Percentiles rank a stretch among this genome's conserved stretches.
Conservation (phyloP, 2,888 invertebrate species). For the Polymixis flavicincta region DNA sequence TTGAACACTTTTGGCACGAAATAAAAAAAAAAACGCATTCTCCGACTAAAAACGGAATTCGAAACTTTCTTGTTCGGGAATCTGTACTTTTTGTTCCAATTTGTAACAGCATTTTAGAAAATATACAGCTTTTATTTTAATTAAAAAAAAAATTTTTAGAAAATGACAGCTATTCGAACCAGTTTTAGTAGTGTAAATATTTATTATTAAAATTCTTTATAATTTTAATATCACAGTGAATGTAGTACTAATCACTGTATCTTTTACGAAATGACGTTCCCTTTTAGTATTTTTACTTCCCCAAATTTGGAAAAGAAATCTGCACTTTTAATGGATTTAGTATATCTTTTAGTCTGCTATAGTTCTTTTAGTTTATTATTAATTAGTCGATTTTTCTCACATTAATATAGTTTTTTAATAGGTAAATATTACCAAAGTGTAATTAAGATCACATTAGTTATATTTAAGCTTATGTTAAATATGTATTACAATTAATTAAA, state of each 20-base stretch:
- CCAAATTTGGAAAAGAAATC: slow-evolving; percentile 36
- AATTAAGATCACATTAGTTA: slow-evolving; percentile 87
- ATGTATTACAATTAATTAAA: slow-evolving; percentile 67
- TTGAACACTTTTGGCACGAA: slow-evolving; percentile 50
- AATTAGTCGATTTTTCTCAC: slow-evolving; percentile 73
- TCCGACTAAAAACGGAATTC: slow-evolving; percentile 43
- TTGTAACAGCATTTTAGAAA: slow-evolving; percentile 48
- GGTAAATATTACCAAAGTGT: slow-evolving; percentile 90
- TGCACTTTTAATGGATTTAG: slow-evolving; percentile 43
- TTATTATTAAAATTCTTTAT: slow-evolving; percentile 59
- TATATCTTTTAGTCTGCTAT: slow-evolving; percentile 51
- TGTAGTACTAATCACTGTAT: slow-evolving; percentile 62
- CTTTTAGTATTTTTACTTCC: slow-evolving; percentile 35
- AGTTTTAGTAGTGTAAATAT: slow-evolving; percentile 70
- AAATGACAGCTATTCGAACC: slow-evolving; percentile 57
- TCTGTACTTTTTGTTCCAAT: slow-evolving; percentile 35
- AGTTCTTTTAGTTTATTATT: slow-evolving; percentile 51
- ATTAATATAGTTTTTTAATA: slow-evolving; percentile 83
- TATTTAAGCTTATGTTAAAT: slow-evolving; percentile 69
- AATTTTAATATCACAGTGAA: slow-evolving; percentile 60
- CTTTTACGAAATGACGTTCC: slow-evolving; percentile 39
- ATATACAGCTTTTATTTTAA: slow-evolving; percentile 43
- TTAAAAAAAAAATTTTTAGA: slow-evolving; percentile 13
- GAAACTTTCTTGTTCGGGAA: slow-evolving; percentile 35
- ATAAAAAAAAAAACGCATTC: slow-evolving; percentile 25